Evolutionary conservation across 2,113 vertebrate species (phyloP).

Genomic region (Patagioenas fasciata): DNA sequence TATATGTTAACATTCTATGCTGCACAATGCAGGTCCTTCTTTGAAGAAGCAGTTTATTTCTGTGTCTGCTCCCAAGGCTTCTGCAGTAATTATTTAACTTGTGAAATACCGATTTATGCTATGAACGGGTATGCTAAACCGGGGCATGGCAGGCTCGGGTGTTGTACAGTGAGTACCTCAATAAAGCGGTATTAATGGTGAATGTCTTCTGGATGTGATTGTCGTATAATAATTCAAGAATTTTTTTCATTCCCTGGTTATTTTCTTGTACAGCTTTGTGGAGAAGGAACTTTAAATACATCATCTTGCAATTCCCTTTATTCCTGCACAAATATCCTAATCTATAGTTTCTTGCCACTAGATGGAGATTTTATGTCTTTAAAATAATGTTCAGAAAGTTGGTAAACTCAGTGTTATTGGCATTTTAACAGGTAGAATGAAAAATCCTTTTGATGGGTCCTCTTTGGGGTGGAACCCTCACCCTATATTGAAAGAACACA

Average conservation of each 20-base stretch:
- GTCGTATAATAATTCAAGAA: neutral
- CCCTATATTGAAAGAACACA: neutral
- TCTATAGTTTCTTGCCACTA: neutral
- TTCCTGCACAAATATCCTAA: neutral
- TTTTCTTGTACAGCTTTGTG: neutral
- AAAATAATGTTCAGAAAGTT: neutral
- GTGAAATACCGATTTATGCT: neutral
- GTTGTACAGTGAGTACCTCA: neutral
- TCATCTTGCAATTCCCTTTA: neutral
- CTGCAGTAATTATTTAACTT: neutral
- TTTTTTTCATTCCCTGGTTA: rapidly evolving
- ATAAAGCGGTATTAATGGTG: too few relatives aligned
- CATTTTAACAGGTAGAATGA: neutral
- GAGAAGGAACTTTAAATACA: neutral
- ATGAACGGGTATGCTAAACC: neutral
- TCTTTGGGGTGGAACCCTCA: neutral
- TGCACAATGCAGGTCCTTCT: neutral
- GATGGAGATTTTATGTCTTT: neutral
- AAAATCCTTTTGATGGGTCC: neutral
- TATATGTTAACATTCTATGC: rapidly evolving
- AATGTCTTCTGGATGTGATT: neutral
- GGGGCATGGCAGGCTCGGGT: too few relatives aligned
- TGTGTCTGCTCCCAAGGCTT: neutral
- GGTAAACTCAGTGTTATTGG: neutral
- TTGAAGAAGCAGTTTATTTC: neutral